Evolutionary conservation across 1,140 invertebrate genomes (phyloP).

Genomic region (Drosophila virilis): DNA sequence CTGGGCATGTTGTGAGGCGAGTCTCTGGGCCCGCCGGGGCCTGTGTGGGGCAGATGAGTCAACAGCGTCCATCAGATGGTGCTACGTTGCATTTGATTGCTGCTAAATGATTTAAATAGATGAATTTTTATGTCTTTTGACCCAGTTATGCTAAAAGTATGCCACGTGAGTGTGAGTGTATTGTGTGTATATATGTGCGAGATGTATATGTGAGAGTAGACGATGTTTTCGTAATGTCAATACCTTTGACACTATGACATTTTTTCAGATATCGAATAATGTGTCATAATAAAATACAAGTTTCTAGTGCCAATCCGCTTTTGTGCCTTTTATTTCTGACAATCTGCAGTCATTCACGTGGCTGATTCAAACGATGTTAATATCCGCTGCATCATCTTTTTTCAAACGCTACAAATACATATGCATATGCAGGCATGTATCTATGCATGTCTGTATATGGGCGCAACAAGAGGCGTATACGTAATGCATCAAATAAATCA

Average conservation of each 20-base stretch:
- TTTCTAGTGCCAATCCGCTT: no score
- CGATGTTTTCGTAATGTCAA: no score
- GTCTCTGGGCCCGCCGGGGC: constrained; percentile 33
- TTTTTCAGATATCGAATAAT: no score
- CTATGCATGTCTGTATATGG: neutral
- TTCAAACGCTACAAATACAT: neutral
- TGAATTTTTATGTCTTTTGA: constrained; percentile 65
- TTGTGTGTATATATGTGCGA: neutral
- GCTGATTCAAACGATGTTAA: neutral
- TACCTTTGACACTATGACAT: no score
- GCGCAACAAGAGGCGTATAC: constrained; percentile 12
- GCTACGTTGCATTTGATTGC: constrained; percentile 64
- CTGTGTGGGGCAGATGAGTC: constrained; percentile 44
- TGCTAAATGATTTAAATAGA: constrained; percentile 77
- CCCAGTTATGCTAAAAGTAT: constrained; percentile 58
- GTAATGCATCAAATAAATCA: constrained; percentile 7
- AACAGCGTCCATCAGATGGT: constrained; percentile 14
- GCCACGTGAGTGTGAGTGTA: neutral
- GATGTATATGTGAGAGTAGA: no score
- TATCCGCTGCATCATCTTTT: constrained; percentile 11
- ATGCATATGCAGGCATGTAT: neutral
- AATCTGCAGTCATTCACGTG: neutral
- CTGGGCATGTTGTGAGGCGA: constrained; percentile 14
- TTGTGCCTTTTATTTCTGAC: no score
- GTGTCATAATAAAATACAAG: no score